Evolutionary conservation across 2,888 invertebrate species (phyloP).

Genomic region (Epistrophella euchroma): DNA sequence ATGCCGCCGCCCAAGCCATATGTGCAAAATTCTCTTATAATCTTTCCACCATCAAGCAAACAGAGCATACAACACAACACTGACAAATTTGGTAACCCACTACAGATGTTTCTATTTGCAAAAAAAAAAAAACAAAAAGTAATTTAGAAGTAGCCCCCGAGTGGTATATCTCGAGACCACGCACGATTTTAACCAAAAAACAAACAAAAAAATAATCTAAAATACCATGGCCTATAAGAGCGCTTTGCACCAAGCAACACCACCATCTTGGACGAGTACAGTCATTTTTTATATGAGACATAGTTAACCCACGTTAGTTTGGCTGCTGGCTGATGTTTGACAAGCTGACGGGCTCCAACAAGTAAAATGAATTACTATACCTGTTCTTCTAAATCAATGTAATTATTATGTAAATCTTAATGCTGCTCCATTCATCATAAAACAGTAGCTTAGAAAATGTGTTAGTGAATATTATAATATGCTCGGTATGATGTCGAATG

Average conservation of each 20-base stretch:
- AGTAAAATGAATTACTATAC: conserved; percentile 64
- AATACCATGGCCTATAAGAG: conserved; percentile 31
- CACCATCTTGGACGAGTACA: conserved; percentile 15
- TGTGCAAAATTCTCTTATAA: conserved; percentile 46
- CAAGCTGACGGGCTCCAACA: conserved; percentile 30
- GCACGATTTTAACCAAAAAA: conserved; percentile 28
- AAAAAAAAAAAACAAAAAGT: conserved; percentile 28
- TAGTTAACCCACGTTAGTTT: conserved; percentile 51
- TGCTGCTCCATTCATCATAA: conserved; percentile 58
- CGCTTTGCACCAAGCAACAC: conserved; percentile 50
- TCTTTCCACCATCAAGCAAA: conserved; percentile 16
- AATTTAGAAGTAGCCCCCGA: conserved; percentile 43
- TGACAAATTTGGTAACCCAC: conserved; percentile 69
- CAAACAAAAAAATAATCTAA: conserved; percentile 16
- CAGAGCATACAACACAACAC: neutral
- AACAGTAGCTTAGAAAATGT: conserved; percentile 51
- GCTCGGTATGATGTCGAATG: neutral
- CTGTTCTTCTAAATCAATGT: conserved; percentile 67
- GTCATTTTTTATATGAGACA: conserved; percentile 25
- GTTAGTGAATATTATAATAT: conserved; percentile 37
- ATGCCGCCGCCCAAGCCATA: conserved; percentile 32
- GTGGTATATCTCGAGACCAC: conserved; percentile 56
- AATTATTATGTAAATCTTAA: conserved; percentile 70
- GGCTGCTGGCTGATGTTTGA: conserved; percentile 21
- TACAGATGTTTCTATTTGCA: conserved; percentile 57